Evolutionary conservation across 1,140 invertebrate genomes (phyloP).

Genomic region (Atta cephalotes): DNA sequence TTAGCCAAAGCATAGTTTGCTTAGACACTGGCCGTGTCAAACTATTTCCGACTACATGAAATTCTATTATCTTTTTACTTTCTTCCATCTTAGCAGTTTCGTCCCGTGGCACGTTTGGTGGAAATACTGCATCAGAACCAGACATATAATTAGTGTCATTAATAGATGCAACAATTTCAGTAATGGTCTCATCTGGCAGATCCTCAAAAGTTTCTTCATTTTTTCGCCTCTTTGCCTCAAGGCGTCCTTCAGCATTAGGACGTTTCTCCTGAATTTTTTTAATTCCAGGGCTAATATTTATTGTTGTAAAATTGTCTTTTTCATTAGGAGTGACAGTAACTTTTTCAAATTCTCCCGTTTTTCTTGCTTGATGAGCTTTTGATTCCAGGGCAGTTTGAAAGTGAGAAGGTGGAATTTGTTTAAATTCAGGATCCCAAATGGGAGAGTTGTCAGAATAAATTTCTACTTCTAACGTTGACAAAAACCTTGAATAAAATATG

Average conservation of each 20-base stretch:
- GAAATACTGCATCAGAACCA: constrained; percentile 93
- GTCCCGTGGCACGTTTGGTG: constrained; percentile 94
- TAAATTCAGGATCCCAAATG: constrained; percentile 97
- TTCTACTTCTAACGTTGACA: constrained; percentile 95
- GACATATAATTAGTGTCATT: constrained; percentile 93
- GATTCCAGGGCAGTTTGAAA: constrained; percentile 85
- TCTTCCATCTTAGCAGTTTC: constrained; percentile 97
- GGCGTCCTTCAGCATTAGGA: constrained; percentile 75
- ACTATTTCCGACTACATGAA: constrained; percentile 97
- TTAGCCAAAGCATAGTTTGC: constrained; percentile 96
- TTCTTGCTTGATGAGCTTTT: constrained; percentile 76
- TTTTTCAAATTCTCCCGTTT: constrained; percentile 89
- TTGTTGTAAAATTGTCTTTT: constrained; percentile 90
- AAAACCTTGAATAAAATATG: constrained; percentile 89
- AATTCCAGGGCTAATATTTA: constrained; percentile 89
- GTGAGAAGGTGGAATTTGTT: constrained; percentile 90
- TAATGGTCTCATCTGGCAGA: constrained; percentile 90
- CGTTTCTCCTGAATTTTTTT: constrained; percentile 83
- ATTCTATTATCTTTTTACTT: constrained; percentile 95
- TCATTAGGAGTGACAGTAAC: constrained; percentile 87
- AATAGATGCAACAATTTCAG: constrained; percentile 92
- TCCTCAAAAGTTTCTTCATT: constrained; percentile 87
- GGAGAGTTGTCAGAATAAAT: constrained; percentile 94
- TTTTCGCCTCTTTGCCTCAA: constrained; percentile 81
- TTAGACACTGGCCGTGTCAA: constrained; percentile 94